A percentile compares a stretch with the other conserved stretches of the same genome.
Evolutionary conservation across 1,140 invertebrate species (phyloP).

Genomic region (Drosophila setifemur): DNA sequence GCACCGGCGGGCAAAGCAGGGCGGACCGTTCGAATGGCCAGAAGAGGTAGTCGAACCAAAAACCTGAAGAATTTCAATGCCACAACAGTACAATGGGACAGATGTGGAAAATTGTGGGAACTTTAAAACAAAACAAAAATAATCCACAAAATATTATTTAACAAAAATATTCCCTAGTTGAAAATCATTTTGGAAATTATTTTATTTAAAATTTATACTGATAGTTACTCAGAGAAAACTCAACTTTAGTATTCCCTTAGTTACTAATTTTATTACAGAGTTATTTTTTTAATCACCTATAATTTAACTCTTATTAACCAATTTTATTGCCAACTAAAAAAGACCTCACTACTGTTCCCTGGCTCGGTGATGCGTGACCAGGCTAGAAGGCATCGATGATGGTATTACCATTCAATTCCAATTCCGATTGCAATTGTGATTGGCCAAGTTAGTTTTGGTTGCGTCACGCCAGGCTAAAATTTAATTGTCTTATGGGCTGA

Average conservation of each 20-base stretch:
- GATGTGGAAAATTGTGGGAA: background rate
- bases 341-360: conserved; percentile 3
- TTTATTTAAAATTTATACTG: too few species aligned
- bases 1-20: conserved; percentile 51
- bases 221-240: too few species aligned
- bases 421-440: conserved; percentile 44
- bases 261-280: too few species aligned
- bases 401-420: conserved; percentile 53
- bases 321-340: too few species aligned
- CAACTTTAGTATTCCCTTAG: too few species aligned
- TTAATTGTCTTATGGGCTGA: conserved; percentile 47
- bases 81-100: conserved; percentile 19
- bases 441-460: conserved; percentile 28
- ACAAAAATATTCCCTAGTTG: too few species aligned
- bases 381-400: conserved; percentile 25
- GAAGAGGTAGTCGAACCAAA: conserved; percentile 14
- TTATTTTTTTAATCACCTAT: too few species aligned
- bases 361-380: conserved; percentile 28
- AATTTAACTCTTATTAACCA: too few species aligned
- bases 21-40: conserved; percentile 38
- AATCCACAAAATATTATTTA: too few species aligned
- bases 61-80: conserved; percentile 58
- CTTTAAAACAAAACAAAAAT: background rate
- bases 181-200: too few species aligned
- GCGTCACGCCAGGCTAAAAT: conserved; percentile 22